Evolutionary conservation across 1,140 invertebrate species (phyloP), one percentile per base, ranked within the genome.

Genomic region (Drosophila watanabei): DNA sequence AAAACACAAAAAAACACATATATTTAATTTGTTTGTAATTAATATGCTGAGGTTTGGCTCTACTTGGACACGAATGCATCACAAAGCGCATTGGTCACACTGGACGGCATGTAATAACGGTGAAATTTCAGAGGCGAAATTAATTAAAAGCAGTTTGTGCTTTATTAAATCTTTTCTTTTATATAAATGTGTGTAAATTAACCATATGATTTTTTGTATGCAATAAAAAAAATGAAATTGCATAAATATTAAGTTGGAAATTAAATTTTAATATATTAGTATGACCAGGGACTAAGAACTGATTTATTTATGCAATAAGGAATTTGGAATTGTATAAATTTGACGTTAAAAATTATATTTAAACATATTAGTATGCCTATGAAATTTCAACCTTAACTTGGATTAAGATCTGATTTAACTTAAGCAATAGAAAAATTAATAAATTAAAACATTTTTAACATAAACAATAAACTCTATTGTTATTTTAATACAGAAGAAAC

Each of bases 1-100:
- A 60, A 45, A 24, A 58, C 1, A 48, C 0, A 8, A 4, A 4
- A 3, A n/a, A 9, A 49, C 5, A 28, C 28, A n/a, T 49, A 37
- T 48, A 24, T 72, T 66, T 70, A 90, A 88, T 89, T 90, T 81
- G 81, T 79, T 90, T 75, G 80, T 70, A 82, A 89, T 89, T 90
- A 90, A 85, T 85, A 82, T 68, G 63, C 75, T 72, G 54, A 54
- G 69, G 63, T 46, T 65, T 68, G 48, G 39, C 20, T 69, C 72
- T 57, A 32, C 18, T 20, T 35, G 45, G 35, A 28, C 32, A 48
- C 28, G 49, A 66, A 68, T 82, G 46, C 66, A 59, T 62, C 51
- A 45, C 49, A 37, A 16, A 35, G 48, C 18, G 30, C 48, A 61
- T 28, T 58, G 56, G 43, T 32, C 58, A 64, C 45, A 64, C 65